Percentiles rank a stretch among this genome's conserved stretches.
Evolutionary conservation across 2,797 vertebrate species (phyloP).

Genomic region (Alauda arvensis): DNA sequence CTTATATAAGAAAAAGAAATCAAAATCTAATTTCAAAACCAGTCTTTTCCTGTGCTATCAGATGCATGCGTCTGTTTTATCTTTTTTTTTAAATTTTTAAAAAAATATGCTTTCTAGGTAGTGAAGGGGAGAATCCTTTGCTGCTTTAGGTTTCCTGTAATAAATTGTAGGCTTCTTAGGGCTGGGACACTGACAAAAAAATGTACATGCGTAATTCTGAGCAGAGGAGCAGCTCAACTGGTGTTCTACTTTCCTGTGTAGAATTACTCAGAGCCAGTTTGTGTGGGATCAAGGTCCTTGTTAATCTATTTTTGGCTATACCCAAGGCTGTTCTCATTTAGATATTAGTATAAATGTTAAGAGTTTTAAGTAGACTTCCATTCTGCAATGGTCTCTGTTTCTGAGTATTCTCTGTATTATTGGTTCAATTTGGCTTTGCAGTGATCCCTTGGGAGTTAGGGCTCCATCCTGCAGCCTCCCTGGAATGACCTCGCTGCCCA

Average conservation of each 20-base stretch:
- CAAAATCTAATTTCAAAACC: background rate
- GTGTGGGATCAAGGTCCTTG: constrained; percentile 46
- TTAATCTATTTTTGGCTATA: constrained; percentile 27
- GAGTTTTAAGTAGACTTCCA: background rate
- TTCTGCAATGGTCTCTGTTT: background rate
- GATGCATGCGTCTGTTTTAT: background rate
- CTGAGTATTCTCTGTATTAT: background rate
- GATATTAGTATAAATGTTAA: constrained; percentile 37
- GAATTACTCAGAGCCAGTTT: constrained; percentile 44
- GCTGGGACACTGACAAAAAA: background rate
- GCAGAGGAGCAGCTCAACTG: constrained; percentile 5
- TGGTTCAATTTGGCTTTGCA: background rate
- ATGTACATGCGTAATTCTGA: background rate
- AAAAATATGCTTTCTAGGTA: constrained; percentile 2
- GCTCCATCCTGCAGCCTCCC: background rate
- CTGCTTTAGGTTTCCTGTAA: constrained; percentile 20
- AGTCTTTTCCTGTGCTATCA: background rate
- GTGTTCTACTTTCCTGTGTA: constrained; percentile 34
- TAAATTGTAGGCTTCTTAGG: background rate
- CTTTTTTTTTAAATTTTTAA: background rate
- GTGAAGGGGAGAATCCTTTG: background rate
- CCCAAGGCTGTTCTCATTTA: constrained; percentile 21
- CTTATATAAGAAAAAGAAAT: background rate
- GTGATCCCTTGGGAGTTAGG: background rate
- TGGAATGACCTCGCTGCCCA: background rate